phyloP scores from a whole-genome alignment of 2,888 invertebrate species.

The Melieria picta region DNA sequence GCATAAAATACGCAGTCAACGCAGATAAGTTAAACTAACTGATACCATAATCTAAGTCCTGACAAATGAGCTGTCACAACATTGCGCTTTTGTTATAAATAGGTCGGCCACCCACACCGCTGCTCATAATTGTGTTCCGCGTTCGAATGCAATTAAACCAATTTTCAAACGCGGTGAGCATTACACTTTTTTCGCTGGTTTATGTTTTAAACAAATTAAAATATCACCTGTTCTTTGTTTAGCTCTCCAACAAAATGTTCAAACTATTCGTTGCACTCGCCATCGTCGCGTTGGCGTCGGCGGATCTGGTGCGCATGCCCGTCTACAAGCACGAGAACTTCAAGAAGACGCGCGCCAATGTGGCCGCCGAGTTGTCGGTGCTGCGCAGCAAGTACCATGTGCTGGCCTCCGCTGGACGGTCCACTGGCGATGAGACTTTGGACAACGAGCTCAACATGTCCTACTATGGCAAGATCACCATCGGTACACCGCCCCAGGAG shows the following conservation, averaged over 20 bases:
- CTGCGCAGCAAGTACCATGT: conserved; percentile 29
- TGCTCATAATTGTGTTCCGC: too few relatives aligned
- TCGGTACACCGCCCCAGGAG: conserved; percentile 90
- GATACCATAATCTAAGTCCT: too few relatives aligned
- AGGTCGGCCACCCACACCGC: too few relatives aligned
- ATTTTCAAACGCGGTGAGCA: not conserved
- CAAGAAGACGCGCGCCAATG: conserved; percentile 2
- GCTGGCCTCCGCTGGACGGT: conserved; percentile 14
- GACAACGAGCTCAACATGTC: conserved; percentile 90
- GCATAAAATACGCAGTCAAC: too few relatives aligned
- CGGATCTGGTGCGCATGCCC: conserved; percentile 50
- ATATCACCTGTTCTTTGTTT: too few relatives aligned
- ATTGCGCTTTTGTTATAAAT: too few relatives aligned
- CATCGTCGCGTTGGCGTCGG: conserved; percentile 47
- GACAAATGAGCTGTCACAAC: too few relatives aligned
- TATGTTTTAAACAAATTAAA: not conserved
- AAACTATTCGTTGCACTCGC: conserved; percentile 48
- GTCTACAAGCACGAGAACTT: conserved; percentile 43
- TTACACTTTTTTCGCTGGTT: not conserved
- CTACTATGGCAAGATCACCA: conserved; percentile 90
- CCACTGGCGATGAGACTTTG: conserved; percentile 30
- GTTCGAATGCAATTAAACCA: too few relatives aligned
- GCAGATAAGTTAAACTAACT: too few relatives aligned
- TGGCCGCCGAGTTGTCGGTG: not conserved
- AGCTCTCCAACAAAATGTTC: conserved; percentile 42